These are phyloP conservation scores for Corythucha ciliata DNA, from an alignment of 2,888 invertebrate species.

Conservation along the genomic window DNA sequence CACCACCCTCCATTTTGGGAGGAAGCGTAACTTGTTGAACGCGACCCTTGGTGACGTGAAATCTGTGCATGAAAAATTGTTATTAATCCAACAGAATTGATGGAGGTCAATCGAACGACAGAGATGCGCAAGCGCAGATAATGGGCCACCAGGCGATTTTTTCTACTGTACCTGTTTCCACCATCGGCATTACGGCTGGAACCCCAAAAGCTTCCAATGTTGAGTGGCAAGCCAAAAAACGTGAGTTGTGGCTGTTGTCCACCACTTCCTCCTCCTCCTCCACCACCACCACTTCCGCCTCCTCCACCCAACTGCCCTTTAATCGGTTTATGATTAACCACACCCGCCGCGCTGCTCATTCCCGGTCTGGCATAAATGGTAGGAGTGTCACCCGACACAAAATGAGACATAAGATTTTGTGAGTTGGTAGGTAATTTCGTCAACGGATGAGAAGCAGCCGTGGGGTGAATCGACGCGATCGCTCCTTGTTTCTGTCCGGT, in stretches of 20 bases:
- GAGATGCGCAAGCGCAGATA: no score
- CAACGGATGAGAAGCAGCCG: no score
- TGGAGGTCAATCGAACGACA: no score
- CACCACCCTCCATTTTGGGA: slow-evolving; percentile 58
- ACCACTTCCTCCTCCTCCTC: no score
- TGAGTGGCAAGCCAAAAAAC: slow-evolving; percentile 74
- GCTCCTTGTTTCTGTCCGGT: no score
- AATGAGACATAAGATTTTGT: slow-evolving; percentile 43
- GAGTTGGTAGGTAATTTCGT: no score
- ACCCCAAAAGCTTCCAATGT: slow-evolving; percentile 56
- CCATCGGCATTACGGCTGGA: slow-evolving; percentile 34
- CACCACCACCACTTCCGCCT: no score
- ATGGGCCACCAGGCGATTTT: no score
- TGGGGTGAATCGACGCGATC: no score
- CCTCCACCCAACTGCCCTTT: no score
- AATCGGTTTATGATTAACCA: slow-evolving; percentile 38
- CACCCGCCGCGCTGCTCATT: slow-evolving; percentile 33
- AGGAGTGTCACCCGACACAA: slow-evolving; percentile 50
- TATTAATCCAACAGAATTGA: no score
- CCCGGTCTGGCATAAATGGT: slow-evolving; percentile 46
- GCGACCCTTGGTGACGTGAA: slow-evolving; percentile 35
- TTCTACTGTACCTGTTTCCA: slow-evolving; percentile 20
- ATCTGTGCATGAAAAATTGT: no score
- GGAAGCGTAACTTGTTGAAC: slow-evolving; percentile 44
- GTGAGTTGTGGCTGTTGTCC: slow-evolving; percentile 49